Percentiles rank a stretch among this genome's conserved stretches.
Evolutionary conservation across 1,140 invertebrate species (phyloP).

Genomic region (Thaumetopoea pityocampa): DNA sequence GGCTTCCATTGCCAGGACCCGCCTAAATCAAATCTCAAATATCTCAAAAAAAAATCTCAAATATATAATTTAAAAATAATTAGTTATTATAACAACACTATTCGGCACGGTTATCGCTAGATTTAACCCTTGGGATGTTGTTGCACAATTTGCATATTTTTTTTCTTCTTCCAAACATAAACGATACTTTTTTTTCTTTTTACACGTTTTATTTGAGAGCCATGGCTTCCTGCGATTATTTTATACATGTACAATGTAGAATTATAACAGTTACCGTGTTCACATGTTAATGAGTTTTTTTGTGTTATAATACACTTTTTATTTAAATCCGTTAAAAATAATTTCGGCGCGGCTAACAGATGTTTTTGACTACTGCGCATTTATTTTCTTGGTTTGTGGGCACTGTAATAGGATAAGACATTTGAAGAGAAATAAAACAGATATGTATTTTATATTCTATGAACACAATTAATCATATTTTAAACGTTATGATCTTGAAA

Average conservation of each 20-base stretch:
- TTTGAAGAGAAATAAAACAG: too few relatives aligned
- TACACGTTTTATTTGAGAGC: too few relatives aligned
- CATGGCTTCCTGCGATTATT: slow-evolving; percentile 43
- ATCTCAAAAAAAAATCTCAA: too few relatives aligned
- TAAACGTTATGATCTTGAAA: too few relatives aligned
- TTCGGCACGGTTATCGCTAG: slow-evolving; percentile 14
- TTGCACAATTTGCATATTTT: slow-evolving; percentile 56
- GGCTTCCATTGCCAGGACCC: too few relatives aligned
- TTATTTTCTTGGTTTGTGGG: slow-evolving; percentile 3
- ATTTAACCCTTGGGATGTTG: slow-evolving; percentile 34
- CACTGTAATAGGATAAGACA: background rate
- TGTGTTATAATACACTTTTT: slow-evolving; percentile 12
- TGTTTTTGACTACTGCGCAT: slow-evolving; percentile 18
- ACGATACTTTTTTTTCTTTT: slow-evolving; percentile 38
- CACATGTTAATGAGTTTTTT: slow-evolving; percentile 60
- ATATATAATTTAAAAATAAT: slow-evolving; percentile 6
- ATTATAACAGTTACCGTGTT: slow-evolving; percentile 47
- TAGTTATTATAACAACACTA: slow-evolving; percentile 19
- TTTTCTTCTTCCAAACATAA: slow-evolving; percentile 58
- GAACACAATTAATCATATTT: too few relatives aligned
- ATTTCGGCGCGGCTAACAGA: slow-evolving; percentile 16
- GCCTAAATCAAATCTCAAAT: too few relatives aligned
- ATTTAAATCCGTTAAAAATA: slow-evolving; percentile 16
- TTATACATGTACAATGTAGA: slow-evolving; percentile 37
- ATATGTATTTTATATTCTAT: too few relatives aligned